Conservation (phyloP, 2,113 vertebrate genomes). For the Noctilio leporinus region DNA sequence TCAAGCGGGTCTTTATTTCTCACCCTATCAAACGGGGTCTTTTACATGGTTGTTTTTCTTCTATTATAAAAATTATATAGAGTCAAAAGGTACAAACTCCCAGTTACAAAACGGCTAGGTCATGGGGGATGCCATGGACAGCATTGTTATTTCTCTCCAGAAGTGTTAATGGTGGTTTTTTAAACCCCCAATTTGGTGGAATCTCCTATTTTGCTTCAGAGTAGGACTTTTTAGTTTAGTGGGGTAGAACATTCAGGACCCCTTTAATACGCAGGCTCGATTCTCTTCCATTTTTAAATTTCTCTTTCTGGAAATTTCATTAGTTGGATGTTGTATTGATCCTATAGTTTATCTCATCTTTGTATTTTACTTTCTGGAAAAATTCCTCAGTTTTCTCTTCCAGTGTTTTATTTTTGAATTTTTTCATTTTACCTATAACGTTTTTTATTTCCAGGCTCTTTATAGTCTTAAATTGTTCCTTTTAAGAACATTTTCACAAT, state of each 20-base stretch:
- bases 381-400: neutral
- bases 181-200: neutral
- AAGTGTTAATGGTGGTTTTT: neutral
- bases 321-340: neutral
- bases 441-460: neutral
- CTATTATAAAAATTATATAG: neutral
- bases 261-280: neutral
- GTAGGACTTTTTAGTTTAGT: neutral
- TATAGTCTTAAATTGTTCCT: neutral
- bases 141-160: neutral
- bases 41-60: constrained; percentile 3
- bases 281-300: neutral
- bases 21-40: neutral
- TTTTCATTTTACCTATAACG: neutral
- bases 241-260: too few relatives aligned
- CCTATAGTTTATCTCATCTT: neutral
- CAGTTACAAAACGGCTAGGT: neutral
- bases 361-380: neutral
- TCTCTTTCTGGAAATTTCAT: neutral
- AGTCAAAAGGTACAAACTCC: neutral
- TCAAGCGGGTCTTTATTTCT: neutral
- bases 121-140: neutral
- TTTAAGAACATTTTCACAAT: neutral
- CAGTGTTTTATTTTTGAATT: neutral
- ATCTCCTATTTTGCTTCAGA: neutral